Percentiles rank a stretch among this genome's conserved stretches.
phyloP scores from a whole-genome alignment of 2,113 vertebrate species.

The Zingel zingel region DNA sequence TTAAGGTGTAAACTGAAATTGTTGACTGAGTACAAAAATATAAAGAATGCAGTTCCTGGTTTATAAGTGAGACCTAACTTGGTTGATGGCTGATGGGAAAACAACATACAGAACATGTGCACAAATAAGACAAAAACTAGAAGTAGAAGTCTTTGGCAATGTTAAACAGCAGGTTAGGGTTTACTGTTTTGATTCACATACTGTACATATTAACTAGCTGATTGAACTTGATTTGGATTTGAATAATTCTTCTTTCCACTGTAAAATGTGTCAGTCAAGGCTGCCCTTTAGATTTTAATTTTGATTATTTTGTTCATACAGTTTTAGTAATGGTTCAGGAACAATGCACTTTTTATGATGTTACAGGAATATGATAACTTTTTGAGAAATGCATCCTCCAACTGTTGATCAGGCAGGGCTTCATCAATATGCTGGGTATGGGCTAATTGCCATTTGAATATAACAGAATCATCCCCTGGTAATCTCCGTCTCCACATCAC shows the following conservation, averaged over 20 bases:
- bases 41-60: too few species aligned
- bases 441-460: constrained; percentile 32
- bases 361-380: neutral
- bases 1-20: neutral
- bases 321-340: neutral
- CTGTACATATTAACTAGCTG: neutral
- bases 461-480: constrained; percentile 25
- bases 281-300: neutral
- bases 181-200: neutral
- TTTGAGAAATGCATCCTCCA: neutral
- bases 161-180: neutral
- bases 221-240: neutral
- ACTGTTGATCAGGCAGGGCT: constrained; percentile 9
- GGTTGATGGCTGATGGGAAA: neutral
- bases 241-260: neutral
- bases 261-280: neutral
- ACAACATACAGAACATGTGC: neutral
- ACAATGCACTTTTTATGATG: too few species aligned
- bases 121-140: neutral
- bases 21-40: neutral
- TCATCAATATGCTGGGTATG: constrained; percentile 20
- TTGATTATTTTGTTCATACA: neutral
- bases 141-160: neutral
- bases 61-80: neutral
- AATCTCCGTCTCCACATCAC: constrained; percentile 43